Conservation (phyloP, 2,888 invertebrate genomes). For the Pocota personata region DNA sequence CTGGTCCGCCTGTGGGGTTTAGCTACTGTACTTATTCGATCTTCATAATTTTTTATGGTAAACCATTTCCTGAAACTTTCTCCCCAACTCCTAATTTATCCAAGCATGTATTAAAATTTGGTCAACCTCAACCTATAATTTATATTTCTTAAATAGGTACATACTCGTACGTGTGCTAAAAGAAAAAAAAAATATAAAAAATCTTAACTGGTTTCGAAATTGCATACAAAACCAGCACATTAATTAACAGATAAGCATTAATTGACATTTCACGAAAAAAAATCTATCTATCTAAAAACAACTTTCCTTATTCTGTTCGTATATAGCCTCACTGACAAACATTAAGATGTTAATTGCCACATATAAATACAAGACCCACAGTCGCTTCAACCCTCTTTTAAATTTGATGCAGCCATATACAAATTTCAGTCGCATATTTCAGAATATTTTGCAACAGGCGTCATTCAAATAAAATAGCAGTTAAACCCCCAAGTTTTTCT, state of each 20-base stretch:
- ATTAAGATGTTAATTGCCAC: background rate
- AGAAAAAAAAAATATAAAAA: background rate
- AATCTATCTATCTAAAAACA: background rate
- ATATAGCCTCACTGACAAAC: background rate
- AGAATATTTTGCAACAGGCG: slow-evolving; percentile 36
- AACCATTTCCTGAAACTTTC: no score
- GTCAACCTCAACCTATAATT: no score
- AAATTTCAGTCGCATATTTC: background rate
- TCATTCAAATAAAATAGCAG: slow-evolving; percentile 25
- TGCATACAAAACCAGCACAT: background rate
- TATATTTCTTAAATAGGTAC: no score
- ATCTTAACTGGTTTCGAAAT: background rate
- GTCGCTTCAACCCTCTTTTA: background rate
- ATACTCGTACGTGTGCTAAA: background rate
- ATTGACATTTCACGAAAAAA: background rate
- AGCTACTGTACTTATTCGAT: no score
- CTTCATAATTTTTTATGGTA: no score
- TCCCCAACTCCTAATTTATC: no score
- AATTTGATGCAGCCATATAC: background rate
- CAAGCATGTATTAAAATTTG: no score
- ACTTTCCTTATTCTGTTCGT: background rate
- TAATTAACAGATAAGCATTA: background rate
- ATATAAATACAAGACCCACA: background rate
- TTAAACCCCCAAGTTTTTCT: background rate
- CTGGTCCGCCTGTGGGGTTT: no score